Percentiles rank a stretch among this genome's conserved stretches.
Evolutionary conservation across 1,140 invertebrate genomes (phyloP).

Genomic region (Goniozus legneri): DNA sequence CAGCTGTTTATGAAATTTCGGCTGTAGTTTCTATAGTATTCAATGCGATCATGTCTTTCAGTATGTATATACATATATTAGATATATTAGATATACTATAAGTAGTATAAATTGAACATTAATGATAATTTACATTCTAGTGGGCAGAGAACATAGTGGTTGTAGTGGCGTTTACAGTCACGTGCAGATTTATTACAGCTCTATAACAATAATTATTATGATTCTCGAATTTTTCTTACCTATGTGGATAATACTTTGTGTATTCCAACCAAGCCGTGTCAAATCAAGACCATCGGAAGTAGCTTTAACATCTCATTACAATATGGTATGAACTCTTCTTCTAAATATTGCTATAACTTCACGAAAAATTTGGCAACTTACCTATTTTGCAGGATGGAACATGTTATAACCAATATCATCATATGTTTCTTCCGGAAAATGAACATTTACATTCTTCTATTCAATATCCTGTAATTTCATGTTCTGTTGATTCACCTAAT

Average conservation of each 20-base stretch:
- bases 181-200: constrained; percentile 53
- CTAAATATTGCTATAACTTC: neutral
- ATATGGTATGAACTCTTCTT: constrained; percentile 23
- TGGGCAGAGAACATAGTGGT: constrained; percentile 50
- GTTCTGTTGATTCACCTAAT: constrained; percentile 29
- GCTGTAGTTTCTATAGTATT: constrained; percentile 52
- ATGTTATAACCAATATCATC: constrained; percentile 33
- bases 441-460: constrained; percentile 16
- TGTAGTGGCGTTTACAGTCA: constrained; percentile 58
- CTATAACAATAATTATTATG: constrained; percentile 48
- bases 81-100: constrained; percentile 1
- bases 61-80: constrained; percentile 35
- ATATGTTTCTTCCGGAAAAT: constrained; percentile 31
- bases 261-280: constrained; percentile 50
- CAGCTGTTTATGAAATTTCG: constrained; percentile 55
- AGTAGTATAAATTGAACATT: neutral
- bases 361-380: neutral
- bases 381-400: constrained; percentile 30
- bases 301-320: constrained; percentile 37
- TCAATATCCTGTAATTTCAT: constrained; percentile 26
- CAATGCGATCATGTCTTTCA: constrained; percentile 51
- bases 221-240: constrained; percentile 54
- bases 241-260: constrained; percentile 55
- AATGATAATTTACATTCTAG: constrained; percentile 37
- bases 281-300: constrained; percentile 41